Conservation (phyloP, 2,113 vertebrate species). For the Cyprinodon tularosa region DNA sequence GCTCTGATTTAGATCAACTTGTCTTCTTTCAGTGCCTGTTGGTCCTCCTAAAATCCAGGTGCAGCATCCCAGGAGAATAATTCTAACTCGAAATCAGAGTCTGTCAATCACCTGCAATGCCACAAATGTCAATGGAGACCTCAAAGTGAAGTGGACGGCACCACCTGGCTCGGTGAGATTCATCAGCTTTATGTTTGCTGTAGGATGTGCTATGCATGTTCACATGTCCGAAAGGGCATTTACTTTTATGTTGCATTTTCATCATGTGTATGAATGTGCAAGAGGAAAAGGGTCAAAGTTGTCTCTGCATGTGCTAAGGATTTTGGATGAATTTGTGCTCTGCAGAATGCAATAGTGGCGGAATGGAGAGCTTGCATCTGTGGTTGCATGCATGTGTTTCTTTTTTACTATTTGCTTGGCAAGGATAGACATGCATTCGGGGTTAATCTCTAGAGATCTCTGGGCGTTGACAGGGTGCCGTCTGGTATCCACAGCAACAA, state of each 20-base stretch:
- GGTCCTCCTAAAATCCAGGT: slow-evolving; percentile 83
- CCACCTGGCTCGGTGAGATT: slow-evolving; percentile 83
- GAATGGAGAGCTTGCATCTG: background rate
- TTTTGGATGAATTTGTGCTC: slow-evolving; percentile 17
- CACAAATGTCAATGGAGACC: slow-evolving; percentile 87
- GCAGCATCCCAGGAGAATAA: slow-evolving; percentile 78
- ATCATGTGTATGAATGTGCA: slow-evolving; percentile 1
- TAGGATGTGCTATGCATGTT: slow-evolving; percentile 5
- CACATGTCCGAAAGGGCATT: background rate
- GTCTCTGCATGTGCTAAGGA: slow-evolving; percentile 18
- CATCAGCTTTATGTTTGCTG: slow-evolving; percentile 29
- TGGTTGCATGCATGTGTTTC: slow-evolving; percentile 25
- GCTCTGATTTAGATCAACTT: background rate
- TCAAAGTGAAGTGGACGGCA: slow-evolving; percentile 83
- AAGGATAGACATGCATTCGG: slow-evolving; percentile 66
- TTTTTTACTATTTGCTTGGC: slow-evolving; percentile 54
- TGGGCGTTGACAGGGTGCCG: slow-evolving; percentile 77
- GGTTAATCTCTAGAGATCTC: slow-evolving; percentile 81
- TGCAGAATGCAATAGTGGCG: background rate
- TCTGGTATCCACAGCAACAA: slow-evolving; percentile 79
- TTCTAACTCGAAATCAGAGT: slow-evolving; percentile 85
- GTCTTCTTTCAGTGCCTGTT: slow-evolving; percentile 80
- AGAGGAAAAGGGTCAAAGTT: slow-evolving; percentile 20
- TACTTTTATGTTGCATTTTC: background rate
- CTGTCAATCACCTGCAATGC: slow-evolving; percentile 87